Evolutionary conservation across 2,888 invertebrate genomes (phyloP).

Genomic region (Mactromeris polynyma): DNA sequence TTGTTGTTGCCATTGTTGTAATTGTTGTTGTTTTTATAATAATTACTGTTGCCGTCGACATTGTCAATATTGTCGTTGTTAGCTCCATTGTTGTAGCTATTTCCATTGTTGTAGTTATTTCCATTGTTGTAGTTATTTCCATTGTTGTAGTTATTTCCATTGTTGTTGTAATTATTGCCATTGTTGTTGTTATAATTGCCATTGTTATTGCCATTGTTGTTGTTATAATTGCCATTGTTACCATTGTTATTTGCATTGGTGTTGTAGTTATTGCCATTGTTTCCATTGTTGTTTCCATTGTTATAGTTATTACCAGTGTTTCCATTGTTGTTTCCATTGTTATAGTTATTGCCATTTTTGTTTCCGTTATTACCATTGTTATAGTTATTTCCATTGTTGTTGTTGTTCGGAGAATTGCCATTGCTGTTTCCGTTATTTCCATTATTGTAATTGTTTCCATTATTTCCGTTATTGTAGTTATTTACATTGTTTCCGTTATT

Average conservation of each 20-base stretch:
- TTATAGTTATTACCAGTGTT: slow-evolving; percentile 30
- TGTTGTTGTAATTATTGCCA: background rate
- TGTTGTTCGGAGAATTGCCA: background rate
- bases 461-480: background rate
- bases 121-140: background rate
- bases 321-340: slow-evolving; percentile 40
- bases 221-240: background rate
- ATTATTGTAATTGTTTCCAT: background rate
- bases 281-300: slow-evolving; percentile 26
- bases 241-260: background rate
- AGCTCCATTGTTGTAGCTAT: background rate
- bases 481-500: background rate
- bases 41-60: background rate
- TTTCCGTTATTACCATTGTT: slow-evolving; percentile 32
- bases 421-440: background rate
- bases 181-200: background rate
- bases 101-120: background rate
- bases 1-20: background rate
- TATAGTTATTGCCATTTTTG: slow-evolving; percentile 33
- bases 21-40: background rate
- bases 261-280: background rate
- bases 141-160: background rate
- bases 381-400: background rate
- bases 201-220: background rate
- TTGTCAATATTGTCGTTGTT: too few species aligned